Base-by-base conservation (phyloP, 1,140 invertebrate genomes). In the Bombus breviceps region DNA sequence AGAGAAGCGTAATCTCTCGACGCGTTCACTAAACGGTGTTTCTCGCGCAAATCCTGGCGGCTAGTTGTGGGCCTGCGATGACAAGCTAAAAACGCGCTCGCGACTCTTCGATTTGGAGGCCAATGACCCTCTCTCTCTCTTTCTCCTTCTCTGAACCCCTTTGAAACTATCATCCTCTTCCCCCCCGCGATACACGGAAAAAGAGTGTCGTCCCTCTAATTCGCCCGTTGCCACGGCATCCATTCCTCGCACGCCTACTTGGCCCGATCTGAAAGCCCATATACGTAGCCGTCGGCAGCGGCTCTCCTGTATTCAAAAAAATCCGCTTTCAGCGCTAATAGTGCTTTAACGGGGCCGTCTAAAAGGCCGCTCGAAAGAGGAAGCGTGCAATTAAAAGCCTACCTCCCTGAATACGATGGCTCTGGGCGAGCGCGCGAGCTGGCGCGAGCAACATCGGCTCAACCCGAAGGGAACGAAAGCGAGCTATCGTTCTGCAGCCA, bases 331-430 rank as follows among this genome's bases (percentile, higher is more conserved):
- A 88, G 47, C 78, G 64, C 84, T 88, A 88, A 86, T 88, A 88
- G 86, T 85, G 78, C 86, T 83, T 90, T 81, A 86, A 76, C 68
- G 83, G 75, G 47, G 59, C 32, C 68, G 86, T 85, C 53, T 71
- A 87, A 89, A 87, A 85, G 81, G 86, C 86, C 62, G 83, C 62
- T 69, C 76, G 80, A 66, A 86, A 69, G 64, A 83, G 83, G 79
- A 78, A 83, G 77, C 71, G 59, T 37, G 89, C 83, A 77, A 90
- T 90, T 90, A 90, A 90, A 90, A 90, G 75, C 86, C 66, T 25
- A 62, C 57, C 34, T 72, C 66, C 62, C 77, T 82, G 76, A 88
- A 89, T 80, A n/a, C 39, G 79, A 83, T 80, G 81, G 80, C 64
- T 62, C 28, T 75, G 73, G 34, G 53, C 74, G 74, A 37, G 37